phyloP scores from a whole-genome alignment of 2,113 vertebrate species.

The Cyanoliseus patagonus region DNA sequence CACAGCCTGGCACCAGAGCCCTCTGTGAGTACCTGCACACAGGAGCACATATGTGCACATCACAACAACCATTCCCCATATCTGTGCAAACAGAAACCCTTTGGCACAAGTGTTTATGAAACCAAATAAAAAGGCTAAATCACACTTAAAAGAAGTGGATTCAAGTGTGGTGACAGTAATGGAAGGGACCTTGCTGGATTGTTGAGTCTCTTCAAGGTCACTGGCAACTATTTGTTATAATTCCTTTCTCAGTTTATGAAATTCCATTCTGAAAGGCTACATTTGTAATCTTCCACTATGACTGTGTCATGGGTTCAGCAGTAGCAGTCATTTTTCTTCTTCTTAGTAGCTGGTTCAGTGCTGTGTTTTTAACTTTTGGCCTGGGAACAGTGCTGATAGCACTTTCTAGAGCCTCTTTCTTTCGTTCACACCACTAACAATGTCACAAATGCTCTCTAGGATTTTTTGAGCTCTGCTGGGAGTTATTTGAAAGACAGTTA shows the following conservation, averaged over 20 bases:
- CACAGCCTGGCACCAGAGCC: not conserved
- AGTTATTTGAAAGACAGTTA: not conserved
- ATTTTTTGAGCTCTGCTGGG: not conserved
- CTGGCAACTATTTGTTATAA: not conserved
- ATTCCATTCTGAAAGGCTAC: not conserved
- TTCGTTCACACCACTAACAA: not conserved
- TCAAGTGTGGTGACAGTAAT: not conserved
- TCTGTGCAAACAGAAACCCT: not conserved
- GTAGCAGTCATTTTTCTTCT: no score
- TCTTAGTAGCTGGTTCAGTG: no score
- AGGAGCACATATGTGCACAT: not conserved
- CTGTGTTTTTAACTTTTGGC: no score
- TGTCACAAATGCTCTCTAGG: not conserved
- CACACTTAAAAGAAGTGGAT: not conserved
- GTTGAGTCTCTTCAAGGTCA: not conserved
- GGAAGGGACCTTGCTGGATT: not conserved
- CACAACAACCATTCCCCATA: not conserved
- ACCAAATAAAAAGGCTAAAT: not conserved
- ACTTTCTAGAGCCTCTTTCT: not conserved
- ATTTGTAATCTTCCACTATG: not conserved
- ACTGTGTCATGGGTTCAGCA: not conserved
- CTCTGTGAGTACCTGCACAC: rapidly evolving
- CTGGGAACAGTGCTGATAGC: no score
- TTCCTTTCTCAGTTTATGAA: not conserved
- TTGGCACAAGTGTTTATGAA: not conserved